Percentiles rank a stretch among this genome's conserved stretches.
These are phyloP conservation scores for Corynorhinus townsendii DNA, from an alignment of 2,113 vertebrate genomes.

Conservation along the genomic window DNA sequence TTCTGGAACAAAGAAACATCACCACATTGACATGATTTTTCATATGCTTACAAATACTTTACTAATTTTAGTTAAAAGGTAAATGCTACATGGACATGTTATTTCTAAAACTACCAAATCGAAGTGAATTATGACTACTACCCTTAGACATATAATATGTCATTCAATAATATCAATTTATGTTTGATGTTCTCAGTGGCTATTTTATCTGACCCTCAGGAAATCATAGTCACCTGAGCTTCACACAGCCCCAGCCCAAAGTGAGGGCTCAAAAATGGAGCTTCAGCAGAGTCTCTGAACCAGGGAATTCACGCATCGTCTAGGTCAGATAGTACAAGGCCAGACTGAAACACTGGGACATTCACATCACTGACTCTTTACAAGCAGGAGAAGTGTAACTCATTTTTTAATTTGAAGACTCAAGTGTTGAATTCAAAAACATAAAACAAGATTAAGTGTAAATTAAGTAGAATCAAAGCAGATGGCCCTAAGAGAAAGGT, in stretches of 20 bases:
- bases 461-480: neutral
- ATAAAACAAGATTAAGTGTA: neutral
- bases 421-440: neutral
- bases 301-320: neutral
- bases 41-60: neutral
- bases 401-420: neutral
- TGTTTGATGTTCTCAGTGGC: neutral
- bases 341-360: neutral
- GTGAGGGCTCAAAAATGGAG: neutral
- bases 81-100: neutral
- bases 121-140: neutral
- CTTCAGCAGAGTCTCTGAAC: neutral
- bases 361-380: neutral
- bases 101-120: neutral
- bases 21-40: neutral
- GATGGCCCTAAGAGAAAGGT: neutral
- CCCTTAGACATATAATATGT: neutral
- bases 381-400: neutral
- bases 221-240: neutral
- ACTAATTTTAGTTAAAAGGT: neutral
- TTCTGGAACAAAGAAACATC: neutral
- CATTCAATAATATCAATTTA: neutral
- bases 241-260: neutral
- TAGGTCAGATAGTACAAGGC: neutral
- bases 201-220: neutral